Base-by-base conservation (phyloP, 2,113 vertebrate genomes). In the Cololabis saira region DNA sequence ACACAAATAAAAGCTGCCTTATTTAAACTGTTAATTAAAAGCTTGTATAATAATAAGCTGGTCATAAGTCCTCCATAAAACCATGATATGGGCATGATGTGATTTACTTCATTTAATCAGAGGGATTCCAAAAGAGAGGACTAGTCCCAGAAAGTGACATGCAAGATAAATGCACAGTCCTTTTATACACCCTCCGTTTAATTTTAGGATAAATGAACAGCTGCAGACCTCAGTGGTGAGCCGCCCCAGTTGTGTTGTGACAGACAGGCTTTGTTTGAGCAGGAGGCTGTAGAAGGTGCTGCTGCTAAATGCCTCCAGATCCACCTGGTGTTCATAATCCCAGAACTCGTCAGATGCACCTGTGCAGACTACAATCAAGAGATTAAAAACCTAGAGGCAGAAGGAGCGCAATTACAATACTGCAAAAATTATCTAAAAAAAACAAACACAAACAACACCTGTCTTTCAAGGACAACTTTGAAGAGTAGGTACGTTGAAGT, bases 301-400 rank as follows among this genome's bases (percentile, higher is more conserved):
- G 64, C 93, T 93, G 64, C 94, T 94, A 57, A 98, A 99, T 0
- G 91, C 88, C 33, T 98, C 96, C 1, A 97, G 89, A 71, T 97
- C 95, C 1, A 97, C 72, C 62, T 93, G 95, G 17, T 94, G 92
- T 14, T 96, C 93, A 0, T 93, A 89, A 62, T 95, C 92, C 95
- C 95, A 96, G 67, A 70, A 90, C 10, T 92, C 90, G 8, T 86
- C 85, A 4, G 14, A 56, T 10, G 21, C 71, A 40, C 81, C 84
- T 44, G 54, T 45, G 41, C 75, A 80, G 27, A 67, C 61, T 48
- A 22, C 54, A n/a, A 13, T 17, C 14, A 51, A 33, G 16, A 63
- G 13, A 48, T 6, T 3, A 18, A 52, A 5, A 1, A 43, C 18
- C 51, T 8, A 51, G 43, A 41, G 1, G 41, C 13, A 17, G 42